Conservation (phyloP, 1,140 invertebrate genomes). For the Papilio glaucus region DNA sequence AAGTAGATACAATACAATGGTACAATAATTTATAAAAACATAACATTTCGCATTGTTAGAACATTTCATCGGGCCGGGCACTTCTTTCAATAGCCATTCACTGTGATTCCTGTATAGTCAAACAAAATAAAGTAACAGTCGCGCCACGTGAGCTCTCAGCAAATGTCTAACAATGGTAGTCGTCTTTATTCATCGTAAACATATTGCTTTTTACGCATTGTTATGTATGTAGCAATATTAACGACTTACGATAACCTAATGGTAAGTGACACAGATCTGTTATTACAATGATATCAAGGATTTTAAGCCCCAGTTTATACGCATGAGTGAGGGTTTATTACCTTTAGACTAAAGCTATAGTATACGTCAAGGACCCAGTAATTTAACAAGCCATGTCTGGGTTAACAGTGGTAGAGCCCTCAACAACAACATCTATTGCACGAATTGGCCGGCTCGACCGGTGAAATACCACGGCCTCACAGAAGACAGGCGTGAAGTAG, state of each 20-base stretch:
- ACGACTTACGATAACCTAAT: background rate
- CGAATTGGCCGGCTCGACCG: no score
- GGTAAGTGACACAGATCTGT: background rate
- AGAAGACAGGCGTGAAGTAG: no score
- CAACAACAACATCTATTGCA: no score
- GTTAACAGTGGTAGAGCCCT: no score
- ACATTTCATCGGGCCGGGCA: background rate
- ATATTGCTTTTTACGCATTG: background rate
- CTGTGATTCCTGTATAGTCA: conserved; percentile 6
- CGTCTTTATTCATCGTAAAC: background rate
- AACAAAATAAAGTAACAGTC: background rate
- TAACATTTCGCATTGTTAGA: conserved; percentile 10
- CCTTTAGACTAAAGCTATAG: background rate
- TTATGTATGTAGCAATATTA: background rate
- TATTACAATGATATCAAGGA: background rate
- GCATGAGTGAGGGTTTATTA: background rate
- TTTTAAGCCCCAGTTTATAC: background rate
- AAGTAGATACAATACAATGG: background rate
- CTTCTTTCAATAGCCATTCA: background rate
- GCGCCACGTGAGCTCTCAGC: background rate
- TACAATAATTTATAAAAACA: conserved; percentile 2
- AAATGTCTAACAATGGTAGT: no score
- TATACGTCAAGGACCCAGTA: background rate
- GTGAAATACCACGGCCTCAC: no score
- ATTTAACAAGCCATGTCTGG: background rate